Evolutionary conservation across 1,140 invertebrate genomes (phyloP), one percentile per base, ranked within the genome.

Genomic region (Pristionchus pacificus): DNA sequence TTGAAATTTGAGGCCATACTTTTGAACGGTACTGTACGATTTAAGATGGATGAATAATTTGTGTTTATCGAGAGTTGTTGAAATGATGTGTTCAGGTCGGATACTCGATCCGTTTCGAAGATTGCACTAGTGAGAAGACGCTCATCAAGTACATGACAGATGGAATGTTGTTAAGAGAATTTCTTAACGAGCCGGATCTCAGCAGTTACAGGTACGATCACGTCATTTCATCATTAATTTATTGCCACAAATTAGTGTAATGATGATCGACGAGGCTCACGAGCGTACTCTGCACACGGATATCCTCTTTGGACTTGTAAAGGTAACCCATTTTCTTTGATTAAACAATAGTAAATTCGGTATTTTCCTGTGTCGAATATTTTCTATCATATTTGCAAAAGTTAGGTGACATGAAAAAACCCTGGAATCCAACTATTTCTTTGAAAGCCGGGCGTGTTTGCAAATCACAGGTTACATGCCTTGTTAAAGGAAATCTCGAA

Each of bases 201-300:
- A 90, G 89, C 57, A 90, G 90, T 1, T 97, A 97, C 84, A 89
- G 88, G 88, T 88, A 72, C 64, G 3, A 25, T 29, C 71, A 30
- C 72, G 28, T 69, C 2, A 71, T 72, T 2, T 27, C 29, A 13
- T 65, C 29, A 59, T 13, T 67, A 63, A 10, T 49, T 49, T 10
- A 30, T 71, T 31, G 2, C 1, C 3, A 19, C 70, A 49, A 60
- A 24, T 29, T 64, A 25, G 92, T 87, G 95, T 97, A 0, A 92
- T 99, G 90, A 98, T 99, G 72, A 96, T 99, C 83, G 96, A 99
- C 84, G 97, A 99, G 88, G 97, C 97, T 78, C 97, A 99, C 85
- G 97, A 99, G 84, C 86, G 96, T 60, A 98, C 96, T 0, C 87
- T 98, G 3, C 95, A 98, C 78, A 98, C 96, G 2, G 97, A 99